A percentile compares a stretch with the other conserved stretches of the same genome.
These are phyloP conservation scores for Syrmaticus mikado DNA, from an alignment of 2,113 vertebrate species.

Conservation along the genomic window DNA sequence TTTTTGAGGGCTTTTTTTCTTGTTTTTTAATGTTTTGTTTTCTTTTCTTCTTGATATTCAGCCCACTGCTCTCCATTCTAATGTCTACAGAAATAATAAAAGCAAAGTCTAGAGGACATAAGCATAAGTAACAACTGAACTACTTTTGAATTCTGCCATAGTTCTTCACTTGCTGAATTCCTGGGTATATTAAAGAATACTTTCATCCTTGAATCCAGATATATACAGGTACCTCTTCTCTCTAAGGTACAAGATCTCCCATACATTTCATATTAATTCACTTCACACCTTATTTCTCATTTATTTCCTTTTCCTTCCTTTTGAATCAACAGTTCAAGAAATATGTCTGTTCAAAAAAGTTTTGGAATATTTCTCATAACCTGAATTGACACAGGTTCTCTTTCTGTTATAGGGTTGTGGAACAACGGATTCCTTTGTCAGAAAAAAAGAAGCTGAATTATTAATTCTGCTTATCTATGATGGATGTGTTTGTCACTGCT, in stretches of 20 bases:
- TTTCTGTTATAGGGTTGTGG: not conserved
- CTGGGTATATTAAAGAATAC: not conserved
- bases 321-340: not conserved
- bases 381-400: not conserved
- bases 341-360: not conserved
- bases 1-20: not conserved
- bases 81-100: not conserved
- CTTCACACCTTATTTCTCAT: not conserved
- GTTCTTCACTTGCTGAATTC: not conserved
- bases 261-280: not conserved
- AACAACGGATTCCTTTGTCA: not conserved
- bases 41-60: not conserved
- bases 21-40: rapidly evolving
- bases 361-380: not conserved
- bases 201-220: not conserved
- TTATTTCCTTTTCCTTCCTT: not conserved
- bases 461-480: not conserved
- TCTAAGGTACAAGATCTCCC: not conserved
- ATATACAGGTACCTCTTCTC: not conserved
- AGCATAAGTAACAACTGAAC: not conserved
- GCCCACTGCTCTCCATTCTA: not conserved
- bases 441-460: not conserved
- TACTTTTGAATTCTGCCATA: not conserved
- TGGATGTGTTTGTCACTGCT: not conserved
- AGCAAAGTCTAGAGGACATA: not conserved